These are phyloP conservation scores for Littorina saxatilis DNA, from an alignment of 1,140 invertebrate genomes.

Conservation along the genomic window DNA sequence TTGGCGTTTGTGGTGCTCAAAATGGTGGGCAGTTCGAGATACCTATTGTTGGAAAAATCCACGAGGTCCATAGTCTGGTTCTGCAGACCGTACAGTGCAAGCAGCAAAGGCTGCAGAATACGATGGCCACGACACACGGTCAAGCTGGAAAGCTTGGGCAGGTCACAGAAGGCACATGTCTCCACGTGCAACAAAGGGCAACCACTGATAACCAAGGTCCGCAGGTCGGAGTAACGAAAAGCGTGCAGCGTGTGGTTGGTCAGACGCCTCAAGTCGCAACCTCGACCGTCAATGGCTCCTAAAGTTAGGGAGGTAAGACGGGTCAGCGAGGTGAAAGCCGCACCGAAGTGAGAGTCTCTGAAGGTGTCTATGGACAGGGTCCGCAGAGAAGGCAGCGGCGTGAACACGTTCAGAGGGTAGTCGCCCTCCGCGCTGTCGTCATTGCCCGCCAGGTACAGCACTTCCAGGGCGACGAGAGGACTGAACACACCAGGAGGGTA, in stretches of 20 bases:
- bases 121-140: neutral
- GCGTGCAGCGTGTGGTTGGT: neutral
- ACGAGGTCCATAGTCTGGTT: neutral
- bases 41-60: neutral
- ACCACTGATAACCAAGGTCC: neutral
- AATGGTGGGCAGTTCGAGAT: neutral
- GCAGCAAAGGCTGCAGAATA: neutral
- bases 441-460: neutral
- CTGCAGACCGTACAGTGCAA: constrained; percentile 6
- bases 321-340: neutral
- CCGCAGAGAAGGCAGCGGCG: neutral
- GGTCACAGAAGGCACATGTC: neutral
- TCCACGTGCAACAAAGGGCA: neutral
- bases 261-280: neutral
- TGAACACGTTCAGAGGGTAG: neutral
- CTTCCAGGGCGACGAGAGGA: neutral
- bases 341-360: neutral
- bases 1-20: neutral
- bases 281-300: too few relatives aligned
- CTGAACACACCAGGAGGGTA: neutral
- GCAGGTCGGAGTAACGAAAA: neutral
- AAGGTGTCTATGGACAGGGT: neutral
- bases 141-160: neutral
- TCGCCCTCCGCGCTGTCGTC: neutral
- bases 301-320: neutral